These are phyloP conservation scores for Poeciliopsis paucimaculata DNA, from an alignment of 2,797 vertebrate species.

Conservation along the genomic window DNA sequence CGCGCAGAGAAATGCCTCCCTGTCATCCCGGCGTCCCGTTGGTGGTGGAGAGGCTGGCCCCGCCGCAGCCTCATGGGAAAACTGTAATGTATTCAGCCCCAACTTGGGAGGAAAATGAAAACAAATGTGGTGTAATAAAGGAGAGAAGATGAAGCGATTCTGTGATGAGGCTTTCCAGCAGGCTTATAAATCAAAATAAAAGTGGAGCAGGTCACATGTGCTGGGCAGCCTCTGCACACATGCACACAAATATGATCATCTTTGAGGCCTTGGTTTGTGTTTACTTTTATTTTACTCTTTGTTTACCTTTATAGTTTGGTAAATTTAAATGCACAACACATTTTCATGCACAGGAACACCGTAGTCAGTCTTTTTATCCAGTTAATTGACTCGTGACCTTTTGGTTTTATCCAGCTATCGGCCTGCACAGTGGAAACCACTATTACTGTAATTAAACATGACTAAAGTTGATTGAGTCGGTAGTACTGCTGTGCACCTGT, in stretches of 20 bases:
- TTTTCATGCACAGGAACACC: slow-evolving; percentile 2
- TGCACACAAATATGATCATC: background rate
- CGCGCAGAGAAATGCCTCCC: slow-evolving; percentile 69
- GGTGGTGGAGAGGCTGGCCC: slow-evolving; percentile 57
- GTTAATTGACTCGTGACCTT: slow-evolving; percentile 25
- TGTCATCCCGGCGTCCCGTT: slow-evolving; percentile 72
- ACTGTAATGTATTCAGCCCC: slow-evolving; percentile 80
- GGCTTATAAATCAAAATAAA: slow-evolving; percentile 83
- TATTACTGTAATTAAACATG: slow-evolving; percentile 38
- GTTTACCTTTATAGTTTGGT: background rate
- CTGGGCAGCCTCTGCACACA: background rate
- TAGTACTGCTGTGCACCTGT: slow-evolving; percentile 32
- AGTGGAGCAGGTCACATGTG: slow-evolving; percentile 75
- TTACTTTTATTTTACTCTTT: background rate
- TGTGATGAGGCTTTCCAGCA: slow-evolving; percentile 78
- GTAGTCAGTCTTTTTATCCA: background rate
- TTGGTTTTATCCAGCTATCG: slow-evolving; percentile 17
- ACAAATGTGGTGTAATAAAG: slow-evolving; percentile 84
- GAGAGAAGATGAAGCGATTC: slow-evolving; percentile 81
- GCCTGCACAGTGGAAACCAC: slow-evolving; percentile 7
- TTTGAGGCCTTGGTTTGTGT: background rate
- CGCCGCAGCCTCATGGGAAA: slow-evolving; percentile 70
- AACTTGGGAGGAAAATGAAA: slow-evolving; percentile 83
- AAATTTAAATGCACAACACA: background rate
- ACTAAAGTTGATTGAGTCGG: slow-evolving; percentile 1